These are phyloP conservation scores for Notechis scutatus DNA, from an alignment of 2,113 vertebrate genomes.

Conservation along the genomic window DNA sequence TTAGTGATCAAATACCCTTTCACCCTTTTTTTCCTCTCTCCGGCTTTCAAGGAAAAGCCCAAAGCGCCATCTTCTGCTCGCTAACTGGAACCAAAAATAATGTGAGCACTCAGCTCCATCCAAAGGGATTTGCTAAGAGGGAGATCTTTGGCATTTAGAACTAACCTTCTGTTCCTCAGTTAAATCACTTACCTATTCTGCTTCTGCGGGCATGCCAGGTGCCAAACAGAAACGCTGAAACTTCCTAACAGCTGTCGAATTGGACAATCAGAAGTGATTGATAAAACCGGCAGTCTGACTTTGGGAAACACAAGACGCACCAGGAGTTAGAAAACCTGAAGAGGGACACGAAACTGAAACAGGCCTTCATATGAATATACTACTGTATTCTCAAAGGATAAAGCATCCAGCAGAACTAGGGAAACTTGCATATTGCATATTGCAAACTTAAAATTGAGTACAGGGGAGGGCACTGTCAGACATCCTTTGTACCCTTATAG, in stretches of 20 bases:
- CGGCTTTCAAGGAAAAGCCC: neutral
- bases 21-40: neutral
- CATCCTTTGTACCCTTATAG: neutral
- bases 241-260: neutral
- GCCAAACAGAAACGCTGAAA: neutral
- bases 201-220: neutral
- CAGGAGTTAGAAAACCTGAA: neutral
- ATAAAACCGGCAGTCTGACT: neutral
- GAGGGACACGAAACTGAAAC: neutral
- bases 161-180: fast-evolving
- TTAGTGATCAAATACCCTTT: neutral
- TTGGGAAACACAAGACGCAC: neutral
- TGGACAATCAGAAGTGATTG: neutral
- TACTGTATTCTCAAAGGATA: neutral
- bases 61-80: conserved; percentile 55
- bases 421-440: neutral
- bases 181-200: neutral
- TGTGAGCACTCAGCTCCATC: neutral
- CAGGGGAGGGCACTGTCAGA: neutral
- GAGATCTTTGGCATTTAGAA: neutral
- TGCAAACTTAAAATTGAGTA: neutral
- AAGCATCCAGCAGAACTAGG: neutral
- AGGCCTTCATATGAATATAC: neutral
- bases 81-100: neutral
- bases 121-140: neutral